Evolutionary conservation across 92 coral and sea anemone genomes (phyloP).

Genomic region (Galaxea fascicularis): DNA sequence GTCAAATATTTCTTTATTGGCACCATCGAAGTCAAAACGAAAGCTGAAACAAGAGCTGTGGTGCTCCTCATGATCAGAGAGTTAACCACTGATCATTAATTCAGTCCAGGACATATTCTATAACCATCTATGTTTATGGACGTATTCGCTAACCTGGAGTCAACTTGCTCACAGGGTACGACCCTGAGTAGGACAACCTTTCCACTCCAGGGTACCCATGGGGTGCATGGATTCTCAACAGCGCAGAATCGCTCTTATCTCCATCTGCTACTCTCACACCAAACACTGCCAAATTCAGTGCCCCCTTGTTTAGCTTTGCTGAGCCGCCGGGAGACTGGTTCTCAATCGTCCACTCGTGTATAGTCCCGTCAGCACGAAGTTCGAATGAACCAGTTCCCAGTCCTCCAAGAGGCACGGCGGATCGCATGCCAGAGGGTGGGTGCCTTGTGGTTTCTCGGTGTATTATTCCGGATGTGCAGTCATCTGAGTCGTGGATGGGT

Average conservation of each 20-base stretch:
- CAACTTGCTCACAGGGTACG: conserved; percentile 82
- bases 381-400: conserved; percentile 91
- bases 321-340: conserved; percentile 98
- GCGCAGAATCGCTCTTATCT: conserved; percentile 63
- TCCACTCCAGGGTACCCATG: conserved; percentile 90
- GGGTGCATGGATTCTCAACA: conserved; percentile 86
- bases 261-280: conserved; percentile 76
- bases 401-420: conserved; percentile 92
- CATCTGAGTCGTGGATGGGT: conserved; percentile 63
- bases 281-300: conserved; percentile 81
- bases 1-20: too few relatives aligned
- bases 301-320: conserved; percentile 90
- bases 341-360: conserved; percentile 93
- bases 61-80: too few relatives aligned
- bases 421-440: conserved; percentile 93
- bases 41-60: too few relatives aligned
- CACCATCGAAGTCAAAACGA: too few relatives aligned
- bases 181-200: conserved; percentile 83
- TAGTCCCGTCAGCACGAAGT: conserved; percentile 89
- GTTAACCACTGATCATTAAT: too few relatives aligned
- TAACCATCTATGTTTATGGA: not conserved
- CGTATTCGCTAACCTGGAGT: conserved; percentile 66
- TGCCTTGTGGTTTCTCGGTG: conserved; percentile 77
- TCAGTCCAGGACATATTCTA: not conserved
- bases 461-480: conserved; percentile 88